Base-by-base conservation (phyloP, 2,888 invertebrate genomes). In the Bombylius discolor region DNA sequence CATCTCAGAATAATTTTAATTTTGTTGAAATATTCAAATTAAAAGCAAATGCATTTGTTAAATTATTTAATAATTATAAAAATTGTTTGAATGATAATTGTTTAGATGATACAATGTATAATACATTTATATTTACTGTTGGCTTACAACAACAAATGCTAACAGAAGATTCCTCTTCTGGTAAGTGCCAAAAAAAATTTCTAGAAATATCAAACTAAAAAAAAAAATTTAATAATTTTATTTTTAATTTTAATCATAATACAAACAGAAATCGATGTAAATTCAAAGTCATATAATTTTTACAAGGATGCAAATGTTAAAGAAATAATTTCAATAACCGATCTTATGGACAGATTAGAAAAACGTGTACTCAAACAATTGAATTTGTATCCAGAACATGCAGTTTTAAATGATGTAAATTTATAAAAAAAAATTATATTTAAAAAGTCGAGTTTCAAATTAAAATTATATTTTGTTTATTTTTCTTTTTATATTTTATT, bases 371-470 rank as follows among this genome's bases (percentile, higher is more conserved):
- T 76, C 11, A 78, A 80, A 49, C 73, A 95, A 51, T 73, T 91
- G 39, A 74, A 77, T 0, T 83, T 90, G 63, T 96, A 92, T 89
- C 89, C 94, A 0, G 92, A 91, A 60, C 91, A 96, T 76, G 94
- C 96, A 0, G 86, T 88, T 0, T 73, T 97, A 45, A 80, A 81
- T 67, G 85, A 89, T 73, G 87, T 88, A 75, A 75, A 70, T 67
- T 23, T 23, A 23, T 23, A 23, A 23, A 23, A 23, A 23, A 23
- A 23, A 23, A 23, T 23, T 3, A 23, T 23, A 1, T 23, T 23
- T 3, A 23, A 23, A 23, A 23, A 23, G 23, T 23, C 23, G 2
- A 23, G 46, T 14, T 49, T 50, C 14, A 45, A 52, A 45, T 47
- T 31, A 49, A 53, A 56, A 46, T 47, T n/a, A 51, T 49, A 55